Evolutionary conservation across 92 coral and sea anemone genomes (phyloP).

Genomic region (Epizoanthus fatuus): DNA sequence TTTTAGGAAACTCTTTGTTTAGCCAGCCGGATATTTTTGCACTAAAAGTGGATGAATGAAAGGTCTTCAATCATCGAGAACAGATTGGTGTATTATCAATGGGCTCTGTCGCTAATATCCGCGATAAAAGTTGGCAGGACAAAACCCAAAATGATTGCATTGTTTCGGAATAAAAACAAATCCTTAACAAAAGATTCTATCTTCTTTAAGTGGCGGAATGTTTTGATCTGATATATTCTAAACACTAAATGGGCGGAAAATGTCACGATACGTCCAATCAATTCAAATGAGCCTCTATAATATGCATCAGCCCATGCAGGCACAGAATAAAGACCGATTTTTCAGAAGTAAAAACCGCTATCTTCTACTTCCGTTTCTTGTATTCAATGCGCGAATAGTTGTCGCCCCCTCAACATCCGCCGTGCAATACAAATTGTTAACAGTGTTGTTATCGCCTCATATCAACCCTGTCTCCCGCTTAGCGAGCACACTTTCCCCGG

Average conservation of each 20-base stretch:
- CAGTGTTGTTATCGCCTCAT: conserved; percentile 13
- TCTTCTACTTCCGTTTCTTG: background rate
- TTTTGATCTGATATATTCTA: conserved; percentile 19
- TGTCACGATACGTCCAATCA: background rate
- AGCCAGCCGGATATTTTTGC: conserved; percentile 5
- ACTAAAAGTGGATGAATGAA: background rate
- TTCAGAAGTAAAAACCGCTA: background rate
- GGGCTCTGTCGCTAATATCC: background rate
- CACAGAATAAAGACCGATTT: background rate
- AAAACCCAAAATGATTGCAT: background rate
- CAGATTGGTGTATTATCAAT: background rate
- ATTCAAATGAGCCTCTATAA: background rate
- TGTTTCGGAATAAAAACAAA: background rate
- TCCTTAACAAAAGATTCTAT: conserved; percentile 4
- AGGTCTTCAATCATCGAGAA: background rate
- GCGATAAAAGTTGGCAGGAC: background rate
- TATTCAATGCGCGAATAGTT: background rate
- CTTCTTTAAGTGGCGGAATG: conserved; percentile 7
- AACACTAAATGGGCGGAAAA: background rate
- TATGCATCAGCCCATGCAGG: background rate
- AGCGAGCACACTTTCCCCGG: background rate
- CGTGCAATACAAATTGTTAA: background rate
- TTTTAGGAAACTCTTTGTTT: background rate
- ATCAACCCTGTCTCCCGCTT: conserved; percentile 18
- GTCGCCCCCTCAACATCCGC: background rate